These are phyloP conservation scores for Aphis gossypii DNA, from an alignment of 1,140 invertebrate genomes.

Conservation along the genomic window DNA sequence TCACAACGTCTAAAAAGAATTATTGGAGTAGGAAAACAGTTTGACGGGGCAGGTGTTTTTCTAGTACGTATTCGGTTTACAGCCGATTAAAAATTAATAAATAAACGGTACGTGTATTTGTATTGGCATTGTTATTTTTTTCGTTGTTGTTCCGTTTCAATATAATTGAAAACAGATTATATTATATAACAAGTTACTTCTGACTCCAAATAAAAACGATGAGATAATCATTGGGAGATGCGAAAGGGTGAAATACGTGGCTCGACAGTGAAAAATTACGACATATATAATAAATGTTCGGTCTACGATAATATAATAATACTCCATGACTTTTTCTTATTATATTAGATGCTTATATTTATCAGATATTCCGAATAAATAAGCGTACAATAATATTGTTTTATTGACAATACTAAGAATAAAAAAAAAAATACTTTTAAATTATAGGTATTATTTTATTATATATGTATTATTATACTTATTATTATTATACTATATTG, in stretches of 20 bases:
- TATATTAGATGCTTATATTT: not conserved
- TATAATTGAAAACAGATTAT: not conserved
- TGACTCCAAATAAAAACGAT: not conserved
- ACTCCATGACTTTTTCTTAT: not conserved
- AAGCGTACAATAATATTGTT: not conserved
- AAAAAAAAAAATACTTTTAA: not conserved
- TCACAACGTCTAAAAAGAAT: not conserved
- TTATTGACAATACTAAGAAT: not conserved
- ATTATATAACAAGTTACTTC: not conserved
- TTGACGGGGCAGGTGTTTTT: not conserved
- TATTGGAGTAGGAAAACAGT: not conserved
- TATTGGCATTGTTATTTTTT: not conserved
- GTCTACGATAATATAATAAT: not conserved
- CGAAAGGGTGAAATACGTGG: not conserved
- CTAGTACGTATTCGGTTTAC: not conserved
- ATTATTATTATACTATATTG: too few species aligned
- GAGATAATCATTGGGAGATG: too few species aligned
- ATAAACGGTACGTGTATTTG: not conserved
- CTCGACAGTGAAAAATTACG: not conserved
- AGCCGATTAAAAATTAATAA: constrained; percentile 19
- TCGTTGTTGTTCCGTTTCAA: not conserved
- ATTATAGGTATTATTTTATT: not conserved
- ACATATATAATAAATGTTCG: not conserved
- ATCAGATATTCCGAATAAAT: not conserved
- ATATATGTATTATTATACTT: too few species aligned